Evolutionary conservation across 2,113 vertebrate species (phyloP), one percentile per base, ranked within the genome.

Genomic region (Clarias magur): DNA sequence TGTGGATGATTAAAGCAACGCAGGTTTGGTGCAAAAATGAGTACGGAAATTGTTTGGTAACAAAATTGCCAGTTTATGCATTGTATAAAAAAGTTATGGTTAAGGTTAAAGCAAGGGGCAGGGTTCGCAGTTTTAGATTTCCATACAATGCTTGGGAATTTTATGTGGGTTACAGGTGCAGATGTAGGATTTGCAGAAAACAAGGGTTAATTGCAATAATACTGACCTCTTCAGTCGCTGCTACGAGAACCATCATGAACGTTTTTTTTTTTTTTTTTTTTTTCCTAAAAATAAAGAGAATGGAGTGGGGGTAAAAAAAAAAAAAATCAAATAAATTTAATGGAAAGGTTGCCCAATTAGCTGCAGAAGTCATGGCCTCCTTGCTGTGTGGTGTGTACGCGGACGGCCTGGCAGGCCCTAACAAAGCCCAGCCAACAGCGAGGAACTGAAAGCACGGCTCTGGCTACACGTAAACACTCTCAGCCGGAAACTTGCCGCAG

Each of bases 401-500:
- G 83, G 56, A 59, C 10, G 23, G 68, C 54, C 83, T 84, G 70
- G 72, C 38, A 78, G 84, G 38, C 27, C 60, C 6, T 2, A 67
- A 0, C 42, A n/a, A 80, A 25, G 48, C 13, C 73, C 85, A 67
- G 75, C 62, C 75, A 79, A 80, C 42, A 53, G 59, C 27, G 12
- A 86, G 62, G 60, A 80, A 23, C 21, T 56, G 84, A 65, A 53
- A 30, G 42, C 17, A 25, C 17, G 17, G 73, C 73, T 85, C 73
- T 54, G 59, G 42, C n/a, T 85, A 23, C 38, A n/a, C 72, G 67
- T 73, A 62, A 48, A 56, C 42, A 65, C 81, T 23, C 72, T 95
- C 93, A 93, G 96, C 96, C 95, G 96, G 97, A 99, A 97, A 98
- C 97, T 97, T 95, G 95, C 96, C 96, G 96, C 97, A 97, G 96